Evolutionary conservation across 2,888 invertebrate species (phyloP), one percentile per base, ranked within the genome.

Genomic region (Matsumyia berberina): DNA sequence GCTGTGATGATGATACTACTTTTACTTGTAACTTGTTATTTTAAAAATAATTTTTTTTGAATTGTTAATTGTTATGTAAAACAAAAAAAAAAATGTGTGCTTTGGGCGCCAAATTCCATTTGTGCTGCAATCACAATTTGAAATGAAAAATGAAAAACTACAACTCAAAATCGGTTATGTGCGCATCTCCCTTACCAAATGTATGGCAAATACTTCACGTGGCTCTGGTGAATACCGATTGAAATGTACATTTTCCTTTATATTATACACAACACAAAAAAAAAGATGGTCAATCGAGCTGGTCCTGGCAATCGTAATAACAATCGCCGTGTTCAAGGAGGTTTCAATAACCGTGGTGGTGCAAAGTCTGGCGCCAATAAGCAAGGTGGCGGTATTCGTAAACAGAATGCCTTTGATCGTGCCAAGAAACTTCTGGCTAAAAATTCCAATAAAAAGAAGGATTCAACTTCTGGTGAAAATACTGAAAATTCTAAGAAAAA

Each of bases 361-460:
- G 89, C 89, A 90, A 91, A 89, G 89, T 88, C 89, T 87, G 86
- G 86, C 82, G 89, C 90, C 76, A 89, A 90, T 89, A 91, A 91
- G 89, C 90, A 90, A 89, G 88, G 88, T 88, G 91, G 91, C 89
- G 92, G 92, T 88, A 91, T 92, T 91, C 92, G 92, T 89, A 92
- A 92, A 90, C 92, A 91, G 90, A 92, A 92, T 91, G 91, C 91
- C 89, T 91, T 91, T 90, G 92, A 92, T 91, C 92, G 92, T 90
- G 91, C 92, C 89, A 92, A 92, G 91, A 92, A 92, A 91, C 90
- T 92, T 91, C 91, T 92, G 91, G 91, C 91, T 89, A 92, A 92
- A 91, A 92, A 92, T 91, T 91, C 91, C 90, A 91, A 90, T 90
- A 91, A 91, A 91, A 92, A 92, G 89, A 91, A 92, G 91, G 91